Base-by-base conservation (phyloP, 2,888 invertebrate species). In the Sialis fuliginosa region DNA sequence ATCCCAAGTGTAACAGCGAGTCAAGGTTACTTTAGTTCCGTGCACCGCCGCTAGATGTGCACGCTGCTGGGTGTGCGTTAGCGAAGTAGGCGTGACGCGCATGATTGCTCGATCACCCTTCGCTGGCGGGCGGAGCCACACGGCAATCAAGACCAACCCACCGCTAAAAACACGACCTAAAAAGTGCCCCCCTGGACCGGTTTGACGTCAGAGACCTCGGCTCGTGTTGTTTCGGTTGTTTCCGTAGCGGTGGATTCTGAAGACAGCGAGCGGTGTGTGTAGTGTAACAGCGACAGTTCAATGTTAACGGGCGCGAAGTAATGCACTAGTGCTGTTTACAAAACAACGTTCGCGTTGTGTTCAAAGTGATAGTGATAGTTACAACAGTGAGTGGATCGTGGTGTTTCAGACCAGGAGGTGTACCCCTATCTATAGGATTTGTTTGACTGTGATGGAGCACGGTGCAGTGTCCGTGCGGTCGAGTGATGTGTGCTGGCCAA, bases 21-120 rank as follows among this genome's bases (percentile, higher is more conserved):
- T 61, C 62, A 63, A 63, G 62, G 62, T 62, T 62, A 62, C 54
- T 54, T 55, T 59, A 59, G 58, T 61, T 58, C 54, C 60, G 57
- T 58, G 55, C 58, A 58, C 46, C 47, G 53, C 56, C 58, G 54
- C 57, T 57, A 62, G 63, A 55, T 58, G 60, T 52, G 53, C 50
- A 54, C 50, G 50, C 52, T 53, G 52, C 52, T 53, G 62, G 62
- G 57, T 58, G 40, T 47, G 47, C 47, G 57, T 58, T 58, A 57
- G 55, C 9, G 34, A 48, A 48, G 44, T 41, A 42, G 46, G 51
- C 47, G 49, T 44, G 41, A 33, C 49, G 46, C 49, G 49, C 49
- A 50, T 46, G 34, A 45, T 13, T 50, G 56, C 56, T 56, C 62
- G 55, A 55, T 52, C 52, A 42, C 48, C 39, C 35, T 13, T 7